Base-by-base conservation (phyloP, 2,797 vertebrate species). In the Sandelia bainsii region DNA sequence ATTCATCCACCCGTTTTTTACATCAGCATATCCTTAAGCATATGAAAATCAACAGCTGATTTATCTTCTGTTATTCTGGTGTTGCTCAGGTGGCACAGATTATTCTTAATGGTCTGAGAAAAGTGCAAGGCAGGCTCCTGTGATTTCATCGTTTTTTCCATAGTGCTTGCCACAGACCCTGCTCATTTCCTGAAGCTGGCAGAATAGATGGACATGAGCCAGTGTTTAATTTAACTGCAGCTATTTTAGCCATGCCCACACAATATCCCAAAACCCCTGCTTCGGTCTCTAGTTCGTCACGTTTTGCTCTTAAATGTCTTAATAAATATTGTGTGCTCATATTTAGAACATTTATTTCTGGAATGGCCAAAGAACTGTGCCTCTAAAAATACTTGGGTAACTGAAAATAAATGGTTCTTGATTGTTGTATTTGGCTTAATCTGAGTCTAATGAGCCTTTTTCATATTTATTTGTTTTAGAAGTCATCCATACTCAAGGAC, bases 401-500 rank as follows among this genome's bases (percentile, higher is more conserved):
- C 71, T 19, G 23, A 10, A 13, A 19, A n/a, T 19, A 59, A 64
- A 68, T 22, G 29, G 8, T 22, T 69, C 17, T 60, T 78, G 23
- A 22, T 46, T 46, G 6, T 32, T 10, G 1, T n/a, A n/a, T 74
- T 79, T 46, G 6, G 27, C 12, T 25, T 57, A 17, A 49, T 71
- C 1, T 42, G 27, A 29, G 52, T 73, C 27, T 86, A 78, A 91
- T 53, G 2, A 62, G 1, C 45, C 11, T 52, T 54, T 70, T 16
- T 83, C 57, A 1, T 75, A 14, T 68, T 77, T 77, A 8, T 78
- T 75, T 82, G 46, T 83, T 85, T 85, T 89, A 98, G 97, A 98
- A 75, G 96, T 97, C 84, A 96, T 96, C 79, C 98, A 99, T 82
- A 99, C 97, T 0, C 94, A 99, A 92, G 98, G 98, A 48, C 98